These are phyloP conservation scores for Drosophila nasuta DNA, from an alignment of 1,140 invertebrate genomes.

Conservation along the genomic window DNA sequence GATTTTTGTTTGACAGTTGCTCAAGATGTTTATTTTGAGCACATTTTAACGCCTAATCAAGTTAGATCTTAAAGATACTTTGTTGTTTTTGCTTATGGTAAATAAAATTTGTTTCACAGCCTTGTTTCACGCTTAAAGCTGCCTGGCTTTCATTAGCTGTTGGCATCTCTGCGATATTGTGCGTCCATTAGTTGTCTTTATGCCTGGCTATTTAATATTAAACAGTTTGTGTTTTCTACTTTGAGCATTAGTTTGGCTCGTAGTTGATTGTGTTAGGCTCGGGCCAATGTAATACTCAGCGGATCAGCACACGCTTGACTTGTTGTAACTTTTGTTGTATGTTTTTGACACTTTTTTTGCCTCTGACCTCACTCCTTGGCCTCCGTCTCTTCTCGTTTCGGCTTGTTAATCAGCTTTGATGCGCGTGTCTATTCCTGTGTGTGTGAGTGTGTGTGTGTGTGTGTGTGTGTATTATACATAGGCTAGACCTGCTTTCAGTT, in stretches of 20 bases:
- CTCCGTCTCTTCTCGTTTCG: conserved; percentile 14
- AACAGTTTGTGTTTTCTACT: conserved; percentile 51
- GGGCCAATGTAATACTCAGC: conserved; percentile 48
- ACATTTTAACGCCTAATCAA: background rate
- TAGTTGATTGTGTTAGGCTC: conserved; percentile 49
- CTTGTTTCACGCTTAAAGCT: background rate
- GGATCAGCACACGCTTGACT: conserved; percentile 78
- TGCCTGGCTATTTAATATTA: conserved; percentile 61
- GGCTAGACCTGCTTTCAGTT: conserved; percentile 13
- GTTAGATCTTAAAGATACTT: conserved; percentile 2
- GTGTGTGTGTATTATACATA: background rate
- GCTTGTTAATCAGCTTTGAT: conserved; percentile 77
- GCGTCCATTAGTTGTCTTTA: background rate
- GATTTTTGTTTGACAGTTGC: background rate
- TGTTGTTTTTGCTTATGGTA: background rate
- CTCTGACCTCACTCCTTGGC: background rate
- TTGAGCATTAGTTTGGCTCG: conserved; percentile 3
- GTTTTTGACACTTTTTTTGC: conserved; percentile 73
- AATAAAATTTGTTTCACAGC: background rate
- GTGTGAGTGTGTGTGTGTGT: background rate
- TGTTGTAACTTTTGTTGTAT: conserved; percentile 69
- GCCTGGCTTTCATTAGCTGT: background rate
- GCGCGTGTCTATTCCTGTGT: conserved; percentile 50
- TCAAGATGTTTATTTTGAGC: background rate
- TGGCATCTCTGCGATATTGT: background rate